Evolutionary conservation across 1,140 invertebrate species (phyloP).

Genomic region (Philopotamus ludificatus): DNA sequence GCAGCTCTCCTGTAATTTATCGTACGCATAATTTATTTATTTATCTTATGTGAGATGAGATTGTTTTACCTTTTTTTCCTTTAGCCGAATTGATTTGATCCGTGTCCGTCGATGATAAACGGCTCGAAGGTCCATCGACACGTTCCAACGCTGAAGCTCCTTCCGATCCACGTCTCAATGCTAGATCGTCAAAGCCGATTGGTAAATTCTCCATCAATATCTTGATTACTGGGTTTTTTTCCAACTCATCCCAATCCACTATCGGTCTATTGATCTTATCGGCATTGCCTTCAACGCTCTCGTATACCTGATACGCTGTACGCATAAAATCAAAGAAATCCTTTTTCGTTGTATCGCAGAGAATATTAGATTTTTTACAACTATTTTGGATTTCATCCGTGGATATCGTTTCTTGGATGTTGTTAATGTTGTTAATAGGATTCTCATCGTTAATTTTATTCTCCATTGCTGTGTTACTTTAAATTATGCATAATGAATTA

Average conservation of each 20-base stretch:
- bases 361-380: slow-evolving; percentile 2
- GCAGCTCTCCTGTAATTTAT: slow-evolving; percentile 26
- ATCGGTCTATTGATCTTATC: slow-evolving; percentile 56
- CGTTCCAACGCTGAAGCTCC: slow-evolving; percentile 22
- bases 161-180: slow-evolving; percentile 25
- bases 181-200: slow-evolving; percentile 6
- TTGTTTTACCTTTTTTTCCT: slow-evolving; percentile 17
- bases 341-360: slow-evolving; percentile 60
- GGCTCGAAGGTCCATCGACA: slow-evolving; percentile 2
- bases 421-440: too few relatives aligned
- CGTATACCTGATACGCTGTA: slow-evolving; percentile 67
- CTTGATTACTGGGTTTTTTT: slow-evolving; percentile 47
- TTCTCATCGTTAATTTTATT: too few relatives aligned
- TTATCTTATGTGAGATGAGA: not conserved
- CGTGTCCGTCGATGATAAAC: slow-evolving; percentile 21
- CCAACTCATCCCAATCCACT: slow-evolving; percentile 65
- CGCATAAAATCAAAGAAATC: slow-evolving; percentile 73
- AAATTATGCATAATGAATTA: too few relatives aligned
- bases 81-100: not conserved
- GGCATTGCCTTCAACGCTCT: slow-evolving; percentile 61
- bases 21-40: not conserved
- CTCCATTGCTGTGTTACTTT: too few relatives aligned
- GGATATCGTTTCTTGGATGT: not conserved
- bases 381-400: not conserved
- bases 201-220: slow-evolving; percentile 45